Conservation (phyloP, 92 coral and sea anemone genomes). For the Porites lobata region DNA sequence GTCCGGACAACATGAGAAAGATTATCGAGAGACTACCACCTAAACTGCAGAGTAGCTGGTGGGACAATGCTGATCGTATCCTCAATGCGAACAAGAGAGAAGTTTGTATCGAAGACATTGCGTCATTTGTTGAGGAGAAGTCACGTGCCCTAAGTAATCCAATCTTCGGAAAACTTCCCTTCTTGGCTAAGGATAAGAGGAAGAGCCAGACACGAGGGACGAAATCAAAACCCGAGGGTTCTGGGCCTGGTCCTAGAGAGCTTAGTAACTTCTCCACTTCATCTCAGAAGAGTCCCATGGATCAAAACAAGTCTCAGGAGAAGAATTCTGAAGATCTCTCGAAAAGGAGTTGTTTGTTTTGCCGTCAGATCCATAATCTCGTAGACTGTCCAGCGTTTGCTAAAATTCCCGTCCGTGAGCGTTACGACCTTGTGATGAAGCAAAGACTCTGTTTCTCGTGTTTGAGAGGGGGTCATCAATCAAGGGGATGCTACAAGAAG, state of each 20-base stretch:
- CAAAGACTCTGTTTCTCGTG: no score
- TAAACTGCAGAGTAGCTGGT: conserved; percentile 49
- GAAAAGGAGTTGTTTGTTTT: no score
- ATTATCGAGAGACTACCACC: conserved; percentile 49
- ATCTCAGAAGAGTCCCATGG: background rate
- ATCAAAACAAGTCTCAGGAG: background rate
- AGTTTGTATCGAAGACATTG: conserved; percentile 58
- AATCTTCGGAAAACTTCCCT: conserved; percentile 47
- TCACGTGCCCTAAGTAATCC: conserved; percentile 55
- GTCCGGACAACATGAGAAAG: conserved; percentile 46
- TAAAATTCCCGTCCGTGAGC: no score
- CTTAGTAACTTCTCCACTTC: background rate
- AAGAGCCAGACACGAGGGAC: background rate
- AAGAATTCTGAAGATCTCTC: no score
- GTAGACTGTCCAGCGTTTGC: no score
- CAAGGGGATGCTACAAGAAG: no score
- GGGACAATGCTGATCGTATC: conserved; percentile 53
- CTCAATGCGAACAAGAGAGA: conserved; percentile 39
- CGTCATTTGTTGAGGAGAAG: conserved; percentile 52
- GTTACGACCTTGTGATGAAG: no score
- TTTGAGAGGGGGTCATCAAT: no score
- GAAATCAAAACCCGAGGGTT: background rate
- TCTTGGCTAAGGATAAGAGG: background rate
- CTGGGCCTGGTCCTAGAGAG: background rate
- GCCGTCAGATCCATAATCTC: no score